Base-by-base conservation (phyloP, 2,888 invertebrate species). In the Scaptomyza cyrtandrae region DNA sequence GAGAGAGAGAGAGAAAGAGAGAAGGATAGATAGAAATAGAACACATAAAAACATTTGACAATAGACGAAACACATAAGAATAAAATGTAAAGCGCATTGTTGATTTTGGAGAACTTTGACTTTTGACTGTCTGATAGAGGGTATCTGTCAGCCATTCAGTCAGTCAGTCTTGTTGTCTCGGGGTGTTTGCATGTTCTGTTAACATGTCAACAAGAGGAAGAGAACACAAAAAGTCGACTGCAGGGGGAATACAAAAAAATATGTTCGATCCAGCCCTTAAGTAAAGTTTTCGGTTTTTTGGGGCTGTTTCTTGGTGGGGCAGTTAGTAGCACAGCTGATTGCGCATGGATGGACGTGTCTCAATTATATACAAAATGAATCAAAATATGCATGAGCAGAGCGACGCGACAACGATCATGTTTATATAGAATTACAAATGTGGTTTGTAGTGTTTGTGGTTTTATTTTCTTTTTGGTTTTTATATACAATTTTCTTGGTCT, bases 301-400 rank as follows among this genome's bases (percentile, higher is more conserved):
- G 58, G 72, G 61, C 80, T 69, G 74, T 46, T 72, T 41, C 16
- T n/a, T 35, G n/a, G 19, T 37, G 53, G 50, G 39, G 58, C 33
- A 48, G 80, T 86, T 88, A 82, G 77, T 88, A 60, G 86, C 87
- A 75, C 70, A 66, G 68, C 63, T 52, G 56, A 76, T 71, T 74
- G 61, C 71, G 74, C n/a, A 66, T 66, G 74, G 44, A 46, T 68
- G 71, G 60, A 44, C 54, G 64, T 84, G 62, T 63, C 49, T 48
- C 53, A 64, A 67, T 87, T 88, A 88, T 86, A 70, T 83, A 83
- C 88, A 83, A 41, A 13, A 68, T 74, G 71, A 49, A 19, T 45
- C 27, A 56, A 43, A 49, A 10, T 53, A 55, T 55, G 59, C 35
- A 33, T 69, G 79, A 58, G 14, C 11, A 33, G 57, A 50, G 63